A percentile compares a stretch with the other conserved stretches of the same genome.
phyloP scores from a whole-genome alignment of 2,797 vertebrate species.

The Typhlichthys eigenmanni region DNA sequence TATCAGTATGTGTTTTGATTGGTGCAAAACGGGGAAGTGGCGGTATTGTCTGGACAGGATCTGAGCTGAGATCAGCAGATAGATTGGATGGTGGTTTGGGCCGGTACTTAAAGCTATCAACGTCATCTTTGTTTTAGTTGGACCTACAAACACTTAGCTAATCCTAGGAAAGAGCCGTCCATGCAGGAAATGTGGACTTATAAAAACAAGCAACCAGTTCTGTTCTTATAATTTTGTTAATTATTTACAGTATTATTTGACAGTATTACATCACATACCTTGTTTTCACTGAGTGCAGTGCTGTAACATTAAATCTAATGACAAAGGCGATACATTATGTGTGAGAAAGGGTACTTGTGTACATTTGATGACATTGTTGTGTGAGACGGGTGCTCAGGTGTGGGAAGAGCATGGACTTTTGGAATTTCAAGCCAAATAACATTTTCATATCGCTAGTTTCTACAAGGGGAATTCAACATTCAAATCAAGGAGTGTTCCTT shows the following conservation, averaged over 20 bases:
- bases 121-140: conserved; percentile 79
- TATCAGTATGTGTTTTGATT: conserved; percentile 69
- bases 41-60: conserved; percentile 84
- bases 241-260: conserved; percentile 32
- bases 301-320: conserved; percentile 27
- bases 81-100: conserved; percentile 64
- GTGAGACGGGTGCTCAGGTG: too few species aligned
- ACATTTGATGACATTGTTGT: too few species aligned
- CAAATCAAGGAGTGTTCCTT: too few species aligned
- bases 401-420: too few species aligned
- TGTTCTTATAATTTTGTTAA: conserved; percentile 43
- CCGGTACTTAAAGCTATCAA: conserved; percentile 47
- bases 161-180: conserved; percentile 69
- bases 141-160: conserved; percentile 65
- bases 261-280: conserved; percentile 50
- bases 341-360: not conserved
- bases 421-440: too few species aligned
- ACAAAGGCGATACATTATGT: conserved; percentile 10
- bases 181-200: conserved; percentile 68
- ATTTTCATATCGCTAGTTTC: too few species aligned
- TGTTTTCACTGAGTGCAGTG: conserved; percentile 30
- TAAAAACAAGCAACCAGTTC: conserved; percentile 67
- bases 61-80: conserved; percentile 72
- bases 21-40: conserved; percentile 67
- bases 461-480: too few species aligned